These are phyloP conservation scores for Eulemur rufifrons DNA, from an alignment of 2,113 vertebrate genomes.

Conservation along the genomic window DNA sequence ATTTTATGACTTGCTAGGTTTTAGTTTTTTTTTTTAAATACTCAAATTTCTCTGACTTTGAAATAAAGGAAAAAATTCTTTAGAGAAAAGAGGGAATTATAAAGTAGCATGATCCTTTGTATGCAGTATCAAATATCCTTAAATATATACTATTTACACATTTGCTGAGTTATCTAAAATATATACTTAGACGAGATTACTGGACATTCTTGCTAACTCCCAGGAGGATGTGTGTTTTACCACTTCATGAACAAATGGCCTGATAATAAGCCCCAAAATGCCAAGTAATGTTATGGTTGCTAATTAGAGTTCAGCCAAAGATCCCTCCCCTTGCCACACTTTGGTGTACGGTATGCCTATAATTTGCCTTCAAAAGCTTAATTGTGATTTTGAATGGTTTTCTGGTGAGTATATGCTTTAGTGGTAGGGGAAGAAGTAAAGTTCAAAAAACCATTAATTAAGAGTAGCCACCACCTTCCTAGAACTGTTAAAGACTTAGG, in stretches of 20 bases:
- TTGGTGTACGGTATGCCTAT: neutral
- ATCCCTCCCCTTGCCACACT: neutral
- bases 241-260: conserved; percentile 29
- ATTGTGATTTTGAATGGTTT: conserved; percentile 71
- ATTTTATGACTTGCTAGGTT: conserved; percentile 40
- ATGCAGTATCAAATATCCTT: conserved; percentile 66
- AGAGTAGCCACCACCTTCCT: conserved; percentile 62
- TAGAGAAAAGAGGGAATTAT: conserved; percentile 45
- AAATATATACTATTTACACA: conserved; percentile 59
- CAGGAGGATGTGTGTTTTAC: conserved; percentile 6
- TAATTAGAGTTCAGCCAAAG: conserved; percentile 41
- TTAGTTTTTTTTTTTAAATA: conserved; percentile 36
- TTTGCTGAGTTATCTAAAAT: conserved; percentile 39
- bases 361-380: conserved; percentile 66
- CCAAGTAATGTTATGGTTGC: conserved; percentile 23
- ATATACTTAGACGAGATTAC: conserved; percentile 50
- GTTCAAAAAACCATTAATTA: conserved; percentile 63
- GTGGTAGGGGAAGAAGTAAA: conserved; percentile 69
- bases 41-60: conserved; percentile 53
- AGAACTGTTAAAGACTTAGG: neutral
- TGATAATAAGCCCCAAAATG: conserved; percentile 42
- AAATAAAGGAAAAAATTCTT: conserved; percentile 60
- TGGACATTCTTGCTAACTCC: neutral
- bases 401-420: conserved; percentile 54
- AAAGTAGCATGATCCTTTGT: conserved; percentile 34